phyloP scores from a whole-genome alignment of 1,140 invertebrate species.

The Scaptodrosophila lebanonensis region DNA sequence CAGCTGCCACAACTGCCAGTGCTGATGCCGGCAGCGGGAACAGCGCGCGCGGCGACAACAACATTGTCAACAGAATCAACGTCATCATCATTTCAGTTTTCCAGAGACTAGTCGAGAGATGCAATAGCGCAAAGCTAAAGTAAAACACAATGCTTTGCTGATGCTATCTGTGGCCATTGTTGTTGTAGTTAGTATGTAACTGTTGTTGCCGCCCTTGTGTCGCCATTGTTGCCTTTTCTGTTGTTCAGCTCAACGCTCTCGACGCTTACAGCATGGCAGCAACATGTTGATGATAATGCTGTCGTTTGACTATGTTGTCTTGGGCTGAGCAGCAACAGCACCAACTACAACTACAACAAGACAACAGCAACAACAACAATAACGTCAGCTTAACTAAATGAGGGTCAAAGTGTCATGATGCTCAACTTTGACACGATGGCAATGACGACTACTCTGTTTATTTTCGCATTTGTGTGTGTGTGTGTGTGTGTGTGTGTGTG shows the following conservation, averaged over 20 bases:
- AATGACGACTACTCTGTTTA: background rate
- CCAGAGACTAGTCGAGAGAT: slow-evolving; percentile 17
- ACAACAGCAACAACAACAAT: slow-evolving; percentile 19
- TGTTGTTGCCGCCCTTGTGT: slow-evolving; percentile 30
- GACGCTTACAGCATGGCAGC: slow-evolving; percentile 29
- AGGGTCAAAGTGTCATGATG: slow-evolving; percentile 49
- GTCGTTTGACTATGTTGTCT: slow-evolving; percentile 63
- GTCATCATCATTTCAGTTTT: background rate
- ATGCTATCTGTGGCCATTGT: slow-evolving; percentile 43
- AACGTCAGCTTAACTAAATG: slow-evolving; percentile 62
- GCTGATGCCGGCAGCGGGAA: background rate
- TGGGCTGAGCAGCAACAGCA: slow-evolving; percentile 7
- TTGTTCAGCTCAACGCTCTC: slow-evolving; percentile 30
- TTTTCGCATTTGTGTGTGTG: background rate
- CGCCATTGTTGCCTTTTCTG: slow-evolving; percentile 19
- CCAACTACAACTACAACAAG: background rate
- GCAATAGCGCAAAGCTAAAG: no score
- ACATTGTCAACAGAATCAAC: no score
- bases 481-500: slow-evolving; percentile 1
- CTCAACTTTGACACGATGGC: slow-evolving; percentile 39
- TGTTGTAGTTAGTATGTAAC: background rate
- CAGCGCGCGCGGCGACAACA: no score
- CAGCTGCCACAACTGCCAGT: slow-evolving; percentile 13
- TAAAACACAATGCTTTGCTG: slow-evolving; percentile 26
- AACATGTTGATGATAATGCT: slow-evolving; percentile 68